Percentiles rank a stretch among this genome's conserved stretches.
Conservation (phyloP, 1,140 invertebrate species). For the Hycleus phaleratus region DNA sequence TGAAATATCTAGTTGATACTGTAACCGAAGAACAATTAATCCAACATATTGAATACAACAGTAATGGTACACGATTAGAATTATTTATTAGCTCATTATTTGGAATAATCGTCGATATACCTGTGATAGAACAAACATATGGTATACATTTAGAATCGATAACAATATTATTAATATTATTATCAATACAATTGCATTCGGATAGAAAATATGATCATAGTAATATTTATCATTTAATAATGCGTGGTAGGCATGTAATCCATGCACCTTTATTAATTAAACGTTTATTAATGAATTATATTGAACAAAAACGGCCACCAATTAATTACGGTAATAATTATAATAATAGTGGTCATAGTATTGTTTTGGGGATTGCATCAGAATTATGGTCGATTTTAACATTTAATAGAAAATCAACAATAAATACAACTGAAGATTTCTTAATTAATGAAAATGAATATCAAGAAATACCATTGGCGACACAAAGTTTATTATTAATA, state of each 20-base stretch:
- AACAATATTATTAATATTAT: constrained; percentile 75
- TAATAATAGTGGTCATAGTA: constrained; percentile 58
- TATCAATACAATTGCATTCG: constrained; percentile 84
- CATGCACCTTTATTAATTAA: constrained; percentile 69
- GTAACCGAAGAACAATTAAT: constrained; percentile 67
- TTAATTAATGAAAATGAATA: constrained; percentile 39
- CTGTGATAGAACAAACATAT: constrained; percentile 79
- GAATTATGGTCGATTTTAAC: constrained; percentile 70
- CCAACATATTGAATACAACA: constrained; percentile 57
- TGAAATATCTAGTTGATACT: constrained; percentile 82
- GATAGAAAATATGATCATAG: constrained; percentile 55
- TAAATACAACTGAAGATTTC: constrained; percentile 32
- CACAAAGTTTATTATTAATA: constrained; percentile 80
- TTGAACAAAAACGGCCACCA: constrained; percentile 67
- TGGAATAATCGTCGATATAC: constrained; percentile 69
- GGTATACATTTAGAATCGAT: constrained; percentile 80
- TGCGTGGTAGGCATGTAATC: constrained; percentile 62
- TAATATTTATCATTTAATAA: constrained; percentile 57
- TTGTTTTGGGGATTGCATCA: constrained; percentile 72
- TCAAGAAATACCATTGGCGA: constrained; percentile 64
- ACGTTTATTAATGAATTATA: constrained; percentile 69
- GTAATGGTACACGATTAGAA: constrained; percentile 42
- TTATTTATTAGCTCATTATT: constrained; percentile 61
- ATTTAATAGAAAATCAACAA: constrained; percentile 39
- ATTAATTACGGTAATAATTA: constrained; percentile 46